Base-by-base conservation (phyloP, 2,113 vertebrate species). In the Forbesichthys papilliferus region DNA sequence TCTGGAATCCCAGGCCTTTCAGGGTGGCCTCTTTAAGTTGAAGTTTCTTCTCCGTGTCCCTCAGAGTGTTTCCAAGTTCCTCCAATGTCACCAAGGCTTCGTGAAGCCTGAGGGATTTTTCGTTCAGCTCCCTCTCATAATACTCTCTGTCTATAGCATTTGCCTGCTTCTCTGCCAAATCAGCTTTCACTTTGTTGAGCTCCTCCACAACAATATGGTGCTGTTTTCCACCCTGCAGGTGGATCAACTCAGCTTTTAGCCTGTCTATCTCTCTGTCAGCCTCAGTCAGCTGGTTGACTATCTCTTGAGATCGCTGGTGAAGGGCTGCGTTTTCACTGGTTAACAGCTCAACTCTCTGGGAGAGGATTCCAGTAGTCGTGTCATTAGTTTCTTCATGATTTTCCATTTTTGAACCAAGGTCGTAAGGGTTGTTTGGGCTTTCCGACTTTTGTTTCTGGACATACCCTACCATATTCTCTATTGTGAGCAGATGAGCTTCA, bases 181-280 rank as follows among this genome's bases (percentile, higher is more conserved):
- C 88, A 3, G 79, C 83, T 62, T 88, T 90, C 9, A 89, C 66
- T 63, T 80, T 78, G 60, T 88, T 90, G 47, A 93, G 67, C 78
- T 89, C 84, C 66, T 88, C 82, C 75, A 80, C 46, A 3, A 86
- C 60, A 9, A 84, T 66, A 16, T 86, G 82, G 74, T 90, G 84
- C 63, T 88, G 88, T 70, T 90, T 88, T 34, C 86, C 78, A 0
- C 84, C 84, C 58, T 88, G 89, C 61, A 89, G 82, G 60, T 71
- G 73, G 51, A 83, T 77, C 56, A 93, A 82, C 69, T 93, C 92
- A 3, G 79, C 82, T 79, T 93, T 93, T 14, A 94, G 86, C 61
- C 89, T 63, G 70, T 94, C 92, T 74, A 93, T 93, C 82, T 94
- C 93, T 77, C 91, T 77, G 75, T 94, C 93, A 1, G 93, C 93